Conservation (phyloP, 2,113 vertebrate genomes). For the Anarhynchus alexandrinus region DNA sequence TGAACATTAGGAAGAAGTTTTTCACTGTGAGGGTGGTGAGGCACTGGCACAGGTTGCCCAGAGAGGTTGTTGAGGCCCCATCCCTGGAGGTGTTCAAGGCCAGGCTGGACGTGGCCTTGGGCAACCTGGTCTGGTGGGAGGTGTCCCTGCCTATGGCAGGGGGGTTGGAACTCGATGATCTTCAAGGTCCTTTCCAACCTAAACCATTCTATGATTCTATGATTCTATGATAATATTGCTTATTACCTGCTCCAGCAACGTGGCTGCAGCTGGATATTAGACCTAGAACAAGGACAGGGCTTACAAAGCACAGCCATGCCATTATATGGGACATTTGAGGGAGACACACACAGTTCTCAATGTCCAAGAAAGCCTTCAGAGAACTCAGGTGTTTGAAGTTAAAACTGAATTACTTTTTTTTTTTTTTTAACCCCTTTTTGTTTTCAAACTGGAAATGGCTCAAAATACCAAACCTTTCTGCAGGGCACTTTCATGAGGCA, state of each 20-base stretch:
- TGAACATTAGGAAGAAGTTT: no score
- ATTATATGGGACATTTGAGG: background rate
- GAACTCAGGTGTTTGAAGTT: background rate
- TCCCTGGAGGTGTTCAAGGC: no score
- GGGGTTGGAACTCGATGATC: no score
- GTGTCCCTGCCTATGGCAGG: no score
- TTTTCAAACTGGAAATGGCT: background rate
- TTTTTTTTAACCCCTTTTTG: fast-evolving
- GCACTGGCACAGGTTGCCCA: no score
- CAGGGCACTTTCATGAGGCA: background rate
- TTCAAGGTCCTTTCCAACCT: no score
- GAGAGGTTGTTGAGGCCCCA: no score
- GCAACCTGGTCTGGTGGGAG: no score
- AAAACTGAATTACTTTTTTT: background rate
- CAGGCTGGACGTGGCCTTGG: no score
- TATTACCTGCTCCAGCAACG: background rate
- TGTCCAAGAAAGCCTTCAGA: background rate
- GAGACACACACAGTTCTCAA: background rate
- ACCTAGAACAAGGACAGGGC: background rate
- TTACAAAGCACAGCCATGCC: background rate
- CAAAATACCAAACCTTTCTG: background rate
- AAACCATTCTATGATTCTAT: no score
- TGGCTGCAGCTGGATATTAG: background rate
- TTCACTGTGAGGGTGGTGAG: no score
- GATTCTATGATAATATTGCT: no score